Evolutionary conservation across 1,140 invertebrate genomes (phyloP).

Genomic region (Saccostrea echinata): DNA sequence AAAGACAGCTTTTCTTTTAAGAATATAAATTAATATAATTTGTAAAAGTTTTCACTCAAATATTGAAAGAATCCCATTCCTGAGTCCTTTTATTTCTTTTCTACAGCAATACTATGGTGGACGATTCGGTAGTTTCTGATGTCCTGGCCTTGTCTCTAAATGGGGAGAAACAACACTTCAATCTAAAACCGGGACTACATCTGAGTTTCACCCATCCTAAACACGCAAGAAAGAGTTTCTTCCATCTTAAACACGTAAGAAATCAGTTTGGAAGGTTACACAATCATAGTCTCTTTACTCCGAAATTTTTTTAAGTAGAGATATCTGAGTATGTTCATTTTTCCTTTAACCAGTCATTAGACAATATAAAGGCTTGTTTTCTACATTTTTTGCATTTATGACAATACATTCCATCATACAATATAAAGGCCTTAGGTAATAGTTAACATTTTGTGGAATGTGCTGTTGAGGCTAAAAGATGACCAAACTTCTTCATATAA

Average conservation of each 20-base stretch:
- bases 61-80: not conserved
- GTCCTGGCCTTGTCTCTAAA: slow-evolving; percentile 8
- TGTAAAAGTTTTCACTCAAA: not conserved
- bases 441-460: no score
- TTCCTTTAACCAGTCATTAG: no score
- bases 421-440: no score
- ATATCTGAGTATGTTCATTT: no score
- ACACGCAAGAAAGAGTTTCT: not conserved
- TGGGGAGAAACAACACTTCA: not conserved
- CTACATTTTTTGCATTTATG: no score
- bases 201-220: not conserved
- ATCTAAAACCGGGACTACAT: not conserved
- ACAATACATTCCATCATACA: no score
- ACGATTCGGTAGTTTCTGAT: not conserved
- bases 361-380: no score
- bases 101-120: not conserved
- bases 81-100: not conserved
- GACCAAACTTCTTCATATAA: no score
- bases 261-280: no score
- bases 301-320: no score
- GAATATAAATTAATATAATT: not conserved
- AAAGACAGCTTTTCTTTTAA: not conserved
- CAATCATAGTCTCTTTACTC: no score
- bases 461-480: no score
- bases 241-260: not conserved